A percentile compares a stretch with the other conserved stretches of the same genome.
Evolutionary conservation across 2,113 vertebrate species (phyloP).

Genomic region (Choloepus hoffmanni): DNA sequence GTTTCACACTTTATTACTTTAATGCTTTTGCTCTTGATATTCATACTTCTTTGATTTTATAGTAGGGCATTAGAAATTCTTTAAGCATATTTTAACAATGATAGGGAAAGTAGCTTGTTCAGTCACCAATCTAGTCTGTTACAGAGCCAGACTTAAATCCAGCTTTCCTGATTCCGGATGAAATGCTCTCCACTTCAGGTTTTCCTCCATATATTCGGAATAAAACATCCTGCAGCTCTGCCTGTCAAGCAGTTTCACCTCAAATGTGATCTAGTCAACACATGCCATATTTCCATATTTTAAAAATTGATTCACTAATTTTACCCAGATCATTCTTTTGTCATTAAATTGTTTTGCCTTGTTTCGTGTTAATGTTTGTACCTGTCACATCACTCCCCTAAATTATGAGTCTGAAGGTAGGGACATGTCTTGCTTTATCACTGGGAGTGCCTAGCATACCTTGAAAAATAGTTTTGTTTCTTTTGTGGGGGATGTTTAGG

Average conservation of each 20-base stretch:
- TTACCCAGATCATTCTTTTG: not conserved
- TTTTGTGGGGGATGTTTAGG: not conserved
- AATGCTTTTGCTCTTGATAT: not conserved
- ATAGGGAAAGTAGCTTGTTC: not conserved
- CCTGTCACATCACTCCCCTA: not conserved
- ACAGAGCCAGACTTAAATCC: not conserved
- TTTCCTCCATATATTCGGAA: not conserved
- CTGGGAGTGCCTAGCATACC: not conserved
- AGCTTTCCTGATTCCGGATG: not conserved
- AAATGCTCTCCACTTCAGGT: not conserved
- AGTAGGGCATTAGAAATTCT: not conserved
- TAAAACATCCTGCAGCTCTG: not conserved
- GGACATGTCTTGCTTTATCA: not conserved
- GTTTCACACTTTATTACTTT: not conserved
- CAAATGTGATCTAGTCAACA: not conserved
- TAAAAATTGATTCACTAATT: not conserved
- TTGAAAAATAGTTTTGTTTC: not conserved
- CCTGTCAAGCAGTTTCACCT: not conserved
- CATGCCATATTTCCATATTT: not conserved
- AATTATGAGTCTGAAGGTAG: not conserved
- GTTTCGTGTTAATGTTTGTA: not conserved
- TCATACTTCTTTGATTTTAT: not conserved
- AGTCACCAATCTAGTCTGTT: not conserved
- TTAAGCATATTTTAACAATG: not conserved
- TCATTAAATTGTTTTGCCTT: constrained; percentile 13